Evolutionary conservation across 2,797 vertebrate genomes (phyloP).

Genomic region (Hemibagrus guttatus): DNA sequence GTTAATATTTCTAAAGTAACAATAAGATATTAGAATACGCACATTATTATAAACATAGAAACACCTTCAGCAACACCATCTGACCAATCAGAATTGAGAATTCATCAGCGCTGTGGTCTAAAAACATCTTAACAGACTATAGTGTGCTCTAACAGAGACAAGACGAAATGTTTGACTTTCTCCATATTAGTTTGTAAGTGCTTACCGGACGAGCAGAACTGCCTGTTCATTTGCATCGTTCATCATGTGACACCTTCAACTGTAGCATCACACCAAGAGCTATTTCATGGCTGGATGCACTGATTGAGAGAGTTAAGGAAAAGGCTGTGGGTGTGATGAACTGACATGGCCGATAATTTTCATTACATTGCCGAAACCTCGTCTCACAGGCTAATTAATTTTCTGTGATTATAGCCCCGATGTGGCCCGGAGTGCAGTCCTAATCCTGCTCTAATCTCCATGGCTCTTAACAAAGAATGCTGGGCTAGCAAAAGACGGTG

Average conservation of each 20-base stretch:
- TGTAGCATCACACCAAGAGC: constrained; percentile 70
- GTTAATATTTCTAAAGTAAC: neutral
- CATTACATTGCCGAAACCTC: constrained; percentile 77
- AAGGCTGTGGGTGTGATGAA: constrained; percentile 68
- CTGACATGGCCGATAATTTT: constrained; percentile 78
- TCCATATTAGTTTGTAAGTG: neutral
- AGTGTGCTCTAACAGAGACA: neutral
- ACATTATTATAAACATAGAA: neutral
- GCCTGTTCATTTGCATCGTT: constrained; percentile 41
- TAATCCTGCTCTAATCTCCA: constrained; percentile 54
- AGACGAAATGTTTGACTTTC: neutral
- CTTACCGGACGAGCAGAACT: neutral
- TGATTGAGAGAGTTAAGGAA: constrained; percentile 74
- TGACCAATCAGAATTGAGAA: neutral
- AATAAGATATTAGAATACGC: neutral
- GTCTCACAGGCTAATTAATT: constrained; percentile 74
- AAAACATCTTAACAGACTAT: neutral
- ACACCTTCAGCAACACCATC: neutral
- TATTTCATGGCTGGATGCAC: constrained; percentile 76
- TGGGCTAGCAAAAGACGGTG: neutral
- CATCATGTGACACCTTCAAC: constrained; percentile 58
- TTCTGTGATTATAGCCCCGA: constrained; percentile 62
- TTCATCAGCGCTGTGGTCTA: neutral
- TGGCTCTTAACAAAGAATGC: constrained; percentile 18
- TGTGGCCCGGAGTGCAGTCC: constrained; percentile 37